Conservation (phyloP, 2,113 vertebrate genomes). For the Pristiophorus japonicus region DNA sequence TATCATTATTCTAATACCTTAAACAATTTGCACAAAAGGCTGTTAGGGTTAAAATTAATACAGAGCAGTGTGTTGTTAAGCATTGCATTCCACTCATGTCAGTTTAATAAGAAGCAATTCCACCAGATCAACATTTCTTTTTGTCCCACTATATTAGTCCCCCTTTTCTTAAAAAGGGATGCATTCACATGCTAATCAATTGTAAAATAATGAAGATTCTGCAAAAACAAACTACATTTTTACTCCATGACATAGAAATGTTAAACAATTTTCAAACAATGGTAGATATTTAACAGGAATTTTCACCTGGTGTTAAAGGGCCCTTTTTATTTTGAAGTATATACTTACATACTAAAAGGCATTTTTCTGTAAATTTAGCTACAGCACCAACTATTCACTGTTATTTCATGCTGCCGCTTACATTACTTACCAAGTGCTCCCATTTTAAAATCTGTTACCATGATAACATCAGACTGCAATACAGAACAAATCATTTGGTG, state of each 20-base stretch:
- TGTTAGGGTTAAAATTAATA: neutral
- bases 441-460: neutral
- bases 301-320: neutral
- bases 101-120: neutral
- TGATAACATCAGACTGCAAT: neutral
- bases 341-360: neutral
- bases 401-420: neutral
- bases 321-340: neutral
- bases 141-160: neutral
- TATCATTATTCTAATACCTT: conserved; percentile 29
- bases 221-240: neutral
- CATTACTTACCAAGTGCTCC: neutral
- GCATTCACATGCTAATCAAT: neutral
- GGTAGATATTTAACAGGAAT: neutral
- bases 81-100: neutral
- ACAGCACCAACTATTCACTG: neutral
- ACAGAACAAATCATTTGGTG: neutral
- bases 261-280: neutral
- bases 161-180: neutral
- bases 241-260: neutral
- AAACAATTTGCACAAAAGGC: conserved; percentile 18
- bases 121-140: neutral
- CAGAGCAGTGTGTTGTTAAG: no score
- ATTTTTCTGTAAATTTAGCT: neutral
- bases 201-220: neutral